These are phyloP conservation scores for Perizoma flavofasciatum DNA, from an alignment of 2,888 invertebrate genomes.

Conservation along the genomic window DNA sequence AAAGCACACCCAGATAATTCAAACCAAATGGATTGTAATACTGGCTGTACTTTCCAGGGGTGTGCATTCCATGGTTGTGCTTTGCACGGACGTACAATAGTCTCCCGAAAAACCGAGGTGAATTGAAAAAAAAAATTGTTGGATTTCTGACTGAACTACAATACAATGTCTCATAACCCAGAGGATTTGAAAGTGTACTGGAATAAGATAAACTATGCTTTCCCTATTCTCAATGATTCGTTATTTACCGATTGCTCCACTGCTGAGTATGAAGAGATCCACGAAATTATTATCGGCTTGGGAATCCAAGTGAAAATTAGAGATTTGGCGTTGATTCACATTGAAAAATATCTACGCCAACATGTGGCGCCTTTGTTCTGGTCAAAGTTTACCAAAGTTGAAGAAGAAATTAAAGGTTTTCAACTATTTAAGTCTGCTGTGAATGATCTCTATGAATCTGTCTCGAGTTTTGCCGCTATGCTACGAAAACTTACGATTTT, in stretches of 20 bases:
- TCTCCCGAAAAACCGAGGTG: too few species aligned
- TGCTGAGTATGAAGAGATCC: slow-evolving; percentile 70
- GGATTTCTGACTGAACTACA: too few species aligned
- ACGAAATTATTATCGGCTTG: slow-evolving; percentile 65
- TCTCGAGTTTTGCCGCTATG: slow-evolving; percentile 81
- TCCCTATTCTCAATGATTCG: slow-evolving; percentile 72
- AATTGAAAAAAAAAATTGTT: too few species aligned
- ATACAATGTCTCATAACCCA: slow-evolving; percentile 58
- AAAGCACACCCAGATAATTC: too few species aligned
- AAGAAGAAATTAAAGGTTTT: slow-evolving; percentile 84
- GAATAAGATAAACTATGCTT: slow-evolving; percentile 76
- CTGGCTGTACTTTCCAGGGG: too few species aligned
- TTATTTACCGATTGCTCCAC: slow-evolving; percentile 65
- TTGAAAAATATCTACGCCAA: slow-evolving; percentile 85
- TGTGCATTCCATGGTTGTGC: too few species aligned
- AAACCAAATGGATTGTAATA: too few species aligned
- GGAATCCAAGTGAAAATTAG: slow-evolving; percentile 71
- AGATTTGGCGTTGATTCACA: slow-evolving; percentile 69
- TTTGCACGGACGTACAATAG: too few species aligned
- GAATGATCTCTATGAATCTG: slow-evolving; percentile 84
- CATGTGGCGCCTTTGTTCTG: slow-evolving; percentile 86
- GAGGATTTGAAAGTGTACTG: slow-evolving; percentile 69
- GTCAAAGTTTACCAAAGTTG: slow-evolving; percentile 83
- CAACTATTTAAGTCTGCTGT: slow-evolving; percentile 87
- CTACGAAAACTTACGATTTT: slow-evolving; percentile 82